These are phyloP conservation scores for Acanthosoma haemorrhoidale DNA, from an alignment of 2,888 invertebrate genomes.

Conservation along the genomic window DNA sequence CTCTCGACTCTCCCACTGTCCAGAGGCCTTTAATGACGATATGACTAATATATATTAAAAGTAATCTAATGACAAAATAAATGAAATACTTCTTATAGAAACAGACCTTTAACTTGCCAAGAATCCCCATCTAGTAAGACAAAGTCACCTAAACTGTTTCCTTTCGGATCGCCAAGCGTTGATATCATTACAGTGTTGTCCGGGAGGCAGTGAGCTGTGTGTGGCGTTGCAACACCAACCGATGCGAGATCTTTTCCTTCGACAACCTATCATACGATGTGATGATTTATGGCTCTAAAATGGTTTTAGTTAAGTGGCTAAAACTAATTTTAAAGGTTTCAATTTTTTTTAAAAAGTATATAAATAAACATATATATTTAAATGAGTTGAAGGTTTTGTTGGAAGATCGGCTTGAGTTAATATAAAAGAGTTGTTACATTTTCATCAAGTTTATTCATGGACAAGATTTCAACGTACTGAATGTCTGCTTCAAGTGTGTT, in stretches of 20 bases:
- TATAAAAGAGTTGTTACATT: too few relatives aligned
- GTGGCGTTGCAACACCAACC: slow-evolving; percentile 76
- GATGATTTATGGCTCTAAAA: background rate
- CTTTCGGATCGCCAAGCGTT: slow-evolving; percentile 82
- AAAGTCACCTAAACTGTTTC: slow-evolving; percentile 80
- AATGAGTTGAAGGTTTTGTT: too few relatives aligned
- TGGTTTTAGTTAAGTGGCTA: background rate
- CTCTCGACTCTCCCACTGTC: slow-evolving; percentile 60
- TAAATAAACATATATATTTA: too few relatives aligned
- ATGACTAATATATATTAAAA: too few relatives aligned
- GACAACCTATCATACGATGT: slow-evolving; percentile 56
- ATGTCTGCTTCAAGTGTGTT: too few relatives aligned
- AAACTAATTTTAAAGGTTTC: background rate
- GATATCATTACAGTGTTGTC: slow-evolving; percentile 93
- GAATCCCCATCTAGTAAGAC: slow-evolving; percentile 77
- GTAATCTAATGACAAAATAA: background rate
- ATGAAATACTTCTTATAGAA: too few relatives aligned
- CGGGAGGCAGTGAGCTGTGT: slow-evolving; percentile 90
- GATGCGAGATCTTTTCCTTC: slow-evolving; percentile 72
- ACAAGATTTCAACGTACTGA: too few relatives aligned
- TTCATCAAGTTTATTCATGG: too few relatives aligned
- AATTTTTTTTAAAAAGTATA: too few relatives aligned
- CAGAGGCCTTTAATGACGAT: slow-evolving; percentile 57
- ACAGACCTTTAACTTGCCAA: slow-evolving; percentile 64
- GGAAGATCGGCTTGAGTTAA: too few relatives aligned